Conservation (phyloP, 92 coral and sea anemone species). For the Phenganax subtilis region DNA sequence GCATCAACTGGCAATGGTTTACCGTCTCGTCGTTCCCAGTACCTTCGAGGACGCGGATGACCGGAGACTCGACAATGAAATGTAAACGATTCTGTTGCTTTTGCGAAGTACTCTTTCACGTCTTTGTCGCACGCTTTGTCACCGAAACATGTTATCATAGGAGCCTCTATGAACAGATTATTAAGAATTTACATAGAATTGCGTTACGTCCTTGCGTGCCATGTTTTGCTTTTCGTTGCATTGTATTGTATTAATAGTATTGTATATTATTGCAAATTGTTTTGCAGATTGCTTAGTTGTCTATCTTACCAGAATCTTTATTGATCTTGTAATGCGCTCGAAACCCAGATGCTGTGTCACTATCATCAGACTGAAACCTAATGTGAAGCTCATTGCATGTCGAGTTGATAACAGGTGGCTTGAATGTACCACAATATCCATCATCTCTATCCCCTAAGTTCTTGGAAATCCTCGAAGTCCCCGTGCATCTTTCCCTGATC, state of each 20-base stretch:
- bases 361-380: conserved; percentile 69
- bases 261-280: not conserved
- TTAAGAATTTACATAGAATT: not conserved
- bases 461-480: conserved; percentile 44
- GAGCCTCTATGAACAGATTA: conserved; percentile 46
- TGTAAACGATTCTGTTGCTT: conserved; percentile 43
- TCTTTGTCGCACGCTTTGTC: conserved; percentile 44
- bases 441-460: conserved; percentile 37
- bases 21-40: conserved; percentile 50
- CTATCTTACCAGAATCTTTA: conserved; percentile 54
- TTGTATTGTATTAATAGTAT: not conserved
- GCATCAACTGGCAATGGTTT: conserved; percentile 47
- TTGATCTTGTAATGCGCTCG: conserved; percentile 61
- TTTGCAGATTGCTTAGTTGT: not conserved
- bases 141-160: conserved; percentile 62
- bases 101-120: conserved; percentile 28
- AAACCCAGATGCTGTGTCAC: conserved; percentile 65
- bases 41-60: conserved; percentile 59
- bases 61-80: conserved; percentile 61
- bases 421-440: conserved; percentile 63
- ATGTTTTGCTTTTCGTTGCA: not conserved
- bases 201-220: no score
- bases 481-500: conserved; percentile 61
- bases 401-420: conserved; percentile 59
- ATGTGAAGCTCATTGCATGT: conserved; percentile 62